Percentiles rank a stretch among this genome's conserved stretches.
These are phyloP conservation scores for Lepetodrilus schrolli DNA, from an alignment of 2,888 invertebrate genomes.

Conservation along the genomic window DNA sequence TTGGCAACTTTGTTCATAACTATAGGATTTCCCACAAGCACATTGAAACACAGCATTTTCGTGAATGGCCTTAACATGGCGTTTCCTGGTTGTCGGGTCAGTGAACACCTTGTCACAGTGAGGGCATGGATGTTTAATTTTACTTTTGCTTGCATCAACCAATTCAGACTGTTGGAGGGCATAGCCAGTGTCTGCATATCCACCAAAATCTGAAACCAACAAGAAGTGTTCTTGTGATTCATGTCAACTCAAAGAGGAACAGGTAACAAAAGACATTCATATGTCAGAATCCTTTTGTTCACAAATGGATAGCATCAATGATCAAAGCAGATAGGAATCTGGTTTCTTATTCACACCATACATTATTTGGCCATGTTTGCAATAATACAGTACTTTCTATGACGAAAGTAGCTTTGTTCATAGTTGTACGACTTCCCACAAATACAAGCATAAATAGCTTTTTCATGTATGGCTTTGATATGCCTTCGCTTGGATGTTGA, in stretches of 20 bases:
- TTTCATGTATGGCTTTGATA: not conserved
- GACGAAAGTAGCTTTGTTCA: not conserved
- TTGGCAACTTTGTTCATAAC: not conserved
- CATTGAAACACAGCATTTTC: not conserved
- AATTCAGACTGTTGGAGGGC: no score
- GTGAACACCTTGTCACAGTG: slow-evolving; percentile 3
- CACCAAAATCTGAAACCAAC: not conserved
- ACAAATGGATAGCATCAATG: no score
- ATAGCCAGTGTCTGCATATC: no score
- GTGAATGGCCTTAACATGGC: not conserved
- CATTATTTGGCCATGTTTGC: no score
- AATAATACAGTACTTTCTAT: no score
- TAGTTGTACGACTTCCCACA: not conserved
- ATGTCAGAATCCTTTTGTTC: no score
- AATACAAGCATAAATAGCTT: not conserved
- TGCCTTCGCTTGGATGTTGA: not conserved
- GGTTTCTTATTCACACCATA: no score
- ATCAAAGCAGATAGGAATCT: no score
- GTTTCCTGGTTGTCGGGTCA: not conserved
- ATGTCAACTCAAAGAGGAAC: not conserved
- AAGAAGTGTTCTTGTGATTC: not conserved
- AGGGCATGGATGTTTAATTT: not conserved
- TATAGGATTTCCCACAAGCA: not conserved
- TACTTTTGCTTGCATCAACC: no score
- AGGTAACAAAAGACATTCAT: no score